Conservation (phyloP, 2,113 vertebrate species). For the Polypterus senegalus region DNA sequence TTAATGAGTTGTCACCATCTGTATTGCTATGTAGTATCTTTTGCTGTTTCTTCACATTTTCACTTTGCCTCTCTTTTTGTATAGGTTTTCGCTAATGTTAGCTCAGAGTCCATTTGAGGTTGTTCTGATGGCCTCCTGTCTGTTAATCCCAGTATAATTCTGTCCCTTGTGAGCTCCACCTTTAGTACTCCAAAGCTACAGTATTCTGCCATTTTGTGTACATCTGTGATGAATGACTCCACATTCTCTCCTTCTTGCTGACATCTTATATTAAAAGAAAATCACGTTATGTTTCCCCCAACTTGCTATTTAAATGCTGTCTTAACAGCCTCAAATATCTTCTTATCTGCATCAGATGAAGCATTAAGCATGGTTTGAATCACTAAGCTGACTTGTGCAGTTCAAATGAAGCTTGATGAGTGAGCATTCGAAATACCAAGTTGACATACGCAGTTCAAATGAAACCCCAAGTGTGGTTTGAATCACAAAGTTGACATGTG, state of each 20-base stretch:
- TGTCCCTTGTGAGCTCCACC: neutral
- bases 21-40: neutral
- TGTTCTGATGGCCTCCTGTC: neutral
- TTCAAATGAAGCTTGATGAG: too few relatives aligned
- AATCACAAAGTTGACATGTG: too few relatives aligned
- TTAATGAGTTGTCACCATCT: neutral
- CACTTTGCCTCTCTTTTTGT: conserved; percentile 6
- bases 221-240: neutral
- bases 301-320: conserved; percentile 10
- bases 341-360: neutral
- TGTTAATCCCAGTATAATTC: neutral
- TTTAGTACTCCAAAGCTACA: conserved; percentile 1
- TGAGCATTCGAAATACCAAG: too few relatives aligned
- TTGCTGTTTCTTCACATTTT: conserved; percentile 19
- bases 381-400: too few relatives aligned
- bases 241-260: conserved; percentile 5
- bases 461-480: too few relatives aligned
- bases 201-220: neutral
- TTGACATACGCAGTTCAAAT: too few relatives aligned
- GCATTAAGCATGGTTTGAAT: too few relatives aligned
- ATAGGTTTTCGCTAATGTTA: conserved; percentile 12
- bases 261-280: neutral
- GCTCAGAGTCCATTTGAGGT: conserved; percentile 12
- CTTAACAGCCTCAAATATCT: neutral
- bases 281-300: neutral